These are phyloP conservation scores for Acleris sparsana DNA, from an alignment of 2,888 invertebrate genomes.

Conservation along the genomic window DNA sequence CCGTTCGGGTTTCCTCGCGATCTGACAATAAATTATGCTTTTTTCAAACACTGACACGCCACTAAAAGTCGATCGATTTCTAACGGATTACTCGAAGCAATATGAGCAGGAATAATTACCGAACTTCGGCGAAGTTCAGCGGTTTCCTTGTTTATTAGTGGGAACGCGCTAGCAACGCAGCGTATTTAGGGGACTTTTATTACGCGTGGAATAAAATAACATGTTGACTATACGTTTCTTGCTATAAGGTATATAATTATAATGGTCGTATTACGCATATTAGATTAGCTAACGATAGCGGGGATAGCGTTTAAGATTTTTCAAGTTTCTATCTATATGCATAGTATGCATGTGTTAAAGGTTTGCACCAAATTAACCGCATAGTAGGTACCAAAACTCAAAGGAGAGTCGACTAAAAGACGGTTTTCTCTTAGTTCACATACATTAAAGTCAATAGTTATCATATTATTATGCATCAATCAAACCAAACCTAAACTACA, in stretches of 20 bases:
- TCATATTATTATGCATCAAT: no score
- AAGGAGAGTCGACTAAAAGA: no score
- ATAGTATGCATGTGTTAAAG: no score
- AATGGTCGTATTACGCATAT: neutral
- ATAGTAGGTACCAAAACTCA: no score
- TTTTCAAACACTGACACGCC: slow-evolving; percentile 82
- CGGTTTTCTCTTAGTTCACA: no score
- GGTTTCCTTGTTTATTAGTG: slow-evolving; percentile 80
- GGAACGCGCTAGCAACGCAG: slow-evolving; percentile 64
- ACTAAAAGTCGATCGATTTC: slow-evolving; percentile 83
- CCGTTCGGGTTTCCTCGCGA: slow-evolving; percentile 79
- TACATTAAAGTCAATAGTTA: no score
- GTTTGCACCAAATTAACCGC: no score
- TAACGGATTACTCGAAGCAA: slow-evolving; percentile 81
- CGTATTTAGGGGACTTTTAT: slow-evolving; percentile 51
- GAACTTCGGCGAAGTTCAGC: slow-evolving; percentile 74
- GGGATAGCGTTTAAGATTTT: no score
- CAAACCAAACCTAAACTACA: no score
- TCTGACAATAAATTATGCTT: slow-evolving; percentile 82
- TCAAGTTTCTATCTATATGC: no score
- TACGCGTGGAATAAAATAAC: slow-evolving; percentile 32
- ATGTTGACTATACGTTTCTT: slow-evolving; percentile 9
- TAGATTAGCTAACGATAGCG: no score
- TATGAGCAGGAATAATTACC: slow-evolving; percentile 76
- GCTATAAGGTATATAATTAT: neutral